phyloP scores from a whole-genome alignment of 2,888 invertebrate genomes.

The Lamproptera curius region DNA sequence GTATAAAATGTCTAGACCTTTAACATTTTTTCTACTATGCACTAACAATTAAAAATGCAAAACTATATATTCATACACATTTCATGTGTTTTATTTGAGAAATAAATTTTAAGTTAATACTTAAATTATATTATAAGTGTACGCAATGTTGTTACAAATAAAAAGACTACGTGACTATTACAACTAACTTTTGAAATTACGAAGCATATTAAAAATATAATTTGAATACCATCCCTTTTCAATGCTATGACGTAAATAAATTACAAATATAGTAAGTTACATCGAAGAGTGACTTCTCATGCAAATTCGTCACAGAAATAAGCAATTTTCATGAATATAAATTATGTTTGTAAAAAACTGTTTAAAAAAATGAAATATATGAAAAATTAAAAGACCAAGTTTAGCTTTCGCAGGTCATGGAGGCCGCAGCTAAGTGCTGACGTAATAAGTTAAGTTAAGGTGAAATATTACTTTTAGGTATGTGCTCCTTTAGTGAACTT shows the following conservation, averaged over 20 bases:
- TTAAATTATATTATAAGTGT: background rate
- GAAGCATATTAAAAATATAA: too few relatives aligned
- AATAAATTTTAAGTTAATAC: background rate
- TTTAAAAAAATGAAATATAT: background rate
- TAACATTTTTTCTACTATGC: too few relatives aligned
- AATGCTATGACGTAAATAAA: background rate
- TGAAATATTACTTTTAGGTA: conserved; percentile 2
- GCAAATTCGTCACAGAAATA: background rate
- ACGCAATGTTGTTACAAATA: too few relatives aligned
- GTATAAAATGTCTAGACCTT: too few relatives aligned
- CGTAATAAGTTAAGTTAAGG: conserved; percentile 5
- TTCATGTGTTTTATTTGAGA: too few relatives aligned
- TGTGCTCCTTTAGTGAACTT: background rate
- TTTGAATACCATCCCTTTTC: background rate
- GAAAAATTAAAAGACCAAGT: background rate
- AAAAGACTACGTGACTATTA: too few relatives aligned
- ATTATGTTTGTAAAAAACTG: too few relatives aligned
- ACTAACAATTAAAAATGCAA: too few relatives aligned
- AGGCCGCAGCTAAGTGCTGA: background rate
- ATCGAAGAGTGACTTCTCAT: background rate
- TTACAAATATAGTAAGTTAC: too few relatives aligned
- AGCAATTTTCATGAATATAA: too few relatives aligned
- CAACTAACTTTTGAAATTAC: too few relatives aligned
- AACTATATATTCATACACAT: too few relatives aligned
- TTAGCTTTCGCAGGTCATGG: background rate